phyloP scores from a whole-genome alignment of 2,797 vertebrate genomes.

The Taenioides sp. region DNA sequence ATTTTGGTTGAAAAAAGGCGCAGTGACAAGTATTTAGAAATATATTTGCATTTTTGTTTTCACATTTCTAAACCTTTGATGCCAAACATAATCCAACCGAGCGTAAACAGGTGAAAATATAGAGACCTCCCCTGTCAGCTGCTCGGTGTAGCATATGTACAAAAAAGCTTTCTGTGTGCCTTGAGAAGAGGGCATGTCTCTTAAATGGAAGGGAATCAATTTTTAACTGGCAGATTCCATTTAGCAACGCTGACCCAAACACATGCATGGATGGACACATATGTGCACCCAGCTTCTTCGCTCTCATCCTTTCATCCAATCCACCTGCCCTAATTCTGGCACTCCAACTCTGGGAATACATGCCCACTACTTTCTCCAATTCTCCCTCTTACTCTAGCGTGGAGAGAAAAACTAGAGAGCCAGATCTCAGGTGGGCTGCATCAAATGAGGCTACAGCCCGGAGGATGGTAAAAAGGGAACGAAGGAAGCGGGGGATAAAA shows the following conservation, averaged over 20 bases:
- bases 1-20: neutral
- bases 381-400: slow-evolving; percentile 14
- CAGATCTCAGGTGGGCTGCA: slow-evolving; percentile 35
- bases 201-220: slow-evolving; percentile 41
- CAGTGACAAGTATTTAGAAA: neutral
- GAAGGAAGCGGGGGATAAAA: slow-evolving; percentile 12
- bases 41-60: slow-evolving; percentile 7
- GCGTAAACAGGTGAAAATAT: neutral
- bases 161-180: slow-evolving; percentile 4
- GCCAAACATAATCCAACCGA: neutral
- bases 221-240: slow-evolving; percentile 38
- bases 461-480: slow-evolving; percentile 28
- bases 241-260: slow-evolving; percentile 35
- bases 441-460: slow-evolving; percentile 17
- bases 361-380: slow-evolving; percentile 38
- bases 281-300: slow-evolving; percentile 19
- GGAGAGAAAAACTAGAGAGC: slow-evolving; percentile 14
- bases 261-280: slow-evolving; percentile 5
- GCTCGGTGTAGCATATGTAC: neutral
- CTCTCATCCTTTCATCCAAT: slow-evolving; percentile 18
- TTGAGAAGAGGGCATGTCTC: slow-evolving; percentile 21
- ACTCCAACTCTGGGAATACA: slow-evolving; percentile 45
- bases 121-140: neutral
- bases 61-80: slow-evolving; percentile 4
- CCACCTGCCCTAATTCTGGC: slow-evolving; percentile 46